phyloP scores from a whole-genome alignment of 2,113 vertebrate genomes.

The Melanerpes formicivorus region DNA sequence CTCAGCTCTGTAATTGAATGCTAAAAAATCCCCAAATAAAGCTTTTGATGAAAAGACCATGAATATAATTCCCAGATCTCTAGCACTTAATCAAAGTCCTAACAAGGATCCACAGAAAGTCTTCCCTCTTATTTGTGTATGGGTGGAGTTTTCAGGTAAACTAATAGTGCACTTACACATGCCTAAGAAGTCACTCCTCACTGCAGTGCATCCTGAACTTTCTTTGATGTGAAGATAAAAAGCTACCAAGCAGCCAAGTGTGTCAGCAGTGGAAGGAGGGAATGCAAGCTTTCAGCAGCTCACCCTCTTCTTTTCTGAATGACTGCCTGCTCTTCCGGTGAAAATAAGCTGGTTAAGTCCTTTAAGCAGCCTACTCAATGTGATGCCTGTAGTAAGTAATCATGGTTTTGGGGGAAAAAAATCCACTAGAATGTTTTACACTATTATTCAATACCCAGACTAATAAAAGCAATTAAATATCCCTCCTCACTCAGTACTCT shows the following conservation, averaged over 20 bases:
- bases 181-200: neutral
- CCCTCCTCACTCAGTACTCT: neutral
- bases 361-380: neutral
- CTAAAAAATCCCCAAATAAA: neutral
- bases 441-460: neutral
- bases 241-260: neutral
- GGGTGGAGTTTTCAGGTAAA: neutral
- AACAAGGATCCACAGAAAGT: neutral
- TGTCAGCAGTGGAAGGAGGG: neutral
- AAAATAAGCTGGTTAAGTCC: conserved; percentile 26
- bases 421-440: neutral
- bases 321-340: neutral
- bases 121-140: neutral
- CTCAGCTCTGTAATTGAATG: neutral
- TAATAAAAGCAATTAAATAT: conserved; percentile 27
- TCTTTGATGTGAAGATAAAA: neutral
- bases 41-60: neutral
- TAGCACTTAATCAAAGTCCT: neutral
- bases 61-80: neutral
- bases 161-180: fast-evolving
- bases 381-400: neutral
- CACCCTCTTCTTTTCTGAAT: neutral
- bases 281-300: neutral
- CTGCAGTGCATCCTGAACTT: neutral
- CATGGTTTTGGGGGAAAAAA: neutral